phyloP scores from a whole-genome alignment of 2,888 invertebrate species.

The Drosophila cyrtoloma region DNA sequence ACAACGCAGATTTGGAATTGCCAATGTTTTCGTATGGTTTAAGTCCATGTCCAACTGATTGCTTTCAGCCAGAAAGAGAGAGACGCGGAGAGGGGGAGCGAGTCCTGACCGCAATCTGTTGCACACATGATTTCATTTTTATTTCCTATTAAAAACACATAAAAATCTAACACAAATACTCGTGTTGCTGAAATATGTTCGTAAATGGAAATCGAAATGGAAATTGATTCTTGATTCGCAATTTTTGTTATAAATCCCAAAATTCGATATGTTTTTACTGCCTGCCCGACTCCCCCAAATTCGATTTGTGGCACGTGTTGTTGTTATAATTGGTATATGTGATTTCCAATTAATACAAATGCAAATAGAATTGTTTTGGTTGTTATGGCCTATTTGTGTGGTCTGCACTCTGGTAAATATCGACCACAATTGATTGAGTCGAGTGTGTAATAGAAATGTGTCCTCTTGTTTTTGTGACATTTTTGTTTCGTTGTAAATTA shows the following conservation, averaged over 20 bases:
- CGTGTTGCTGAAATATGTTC: constrained; percentile 33
- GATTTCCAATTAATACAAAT: constrained; percentile 60
- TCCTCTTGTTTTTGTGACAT: constrained; percentile 1
- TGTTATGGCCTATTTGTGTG: constrained; percentile 33
- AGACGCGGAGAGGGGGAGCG: not conserved
- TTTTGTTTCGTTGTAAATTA: not conserved
- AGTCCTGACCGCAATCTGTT: constrained; percentile 69
- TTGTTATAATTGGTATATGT: constrained; percentile 54
- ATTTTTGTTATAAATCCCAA: constrained; percentile 38
- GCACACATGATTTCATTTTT: constrained; percentile 82
- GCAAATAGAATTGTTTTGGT: constrained; percentile 35
- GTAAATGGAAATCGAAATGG: constrained; percentile 42
- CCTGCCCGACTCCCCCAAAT: constrained; percentile 3
- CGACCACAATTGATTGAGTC: constrained; percentile 45
- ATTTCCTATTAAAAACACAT: constrained; percentile 79
- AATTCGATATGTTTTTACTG: not conserved
- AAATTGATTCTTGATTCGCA: constrained; percentile 48
- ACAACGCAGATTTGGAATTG: constrained; percentile 37
- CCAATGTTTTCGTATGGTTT: constrained; percentile 32
- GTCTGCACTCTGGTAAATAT: constrained; percentile 14
- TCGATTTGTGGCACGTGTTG: constrained; percentile 37
- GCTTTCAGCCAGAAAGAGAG: not conserved
- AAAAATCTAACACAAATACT: constrained; percentile 73
- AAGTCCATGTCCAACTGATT: constrained; percentile 26
- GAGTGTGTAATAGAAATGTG: constrained; percentile 14